These are phyloP conservation scores for Rhodeus uyekii DNA, from an alignment of 2,797 vertebrate genomes.

Conservation along the genomic window DNA sequence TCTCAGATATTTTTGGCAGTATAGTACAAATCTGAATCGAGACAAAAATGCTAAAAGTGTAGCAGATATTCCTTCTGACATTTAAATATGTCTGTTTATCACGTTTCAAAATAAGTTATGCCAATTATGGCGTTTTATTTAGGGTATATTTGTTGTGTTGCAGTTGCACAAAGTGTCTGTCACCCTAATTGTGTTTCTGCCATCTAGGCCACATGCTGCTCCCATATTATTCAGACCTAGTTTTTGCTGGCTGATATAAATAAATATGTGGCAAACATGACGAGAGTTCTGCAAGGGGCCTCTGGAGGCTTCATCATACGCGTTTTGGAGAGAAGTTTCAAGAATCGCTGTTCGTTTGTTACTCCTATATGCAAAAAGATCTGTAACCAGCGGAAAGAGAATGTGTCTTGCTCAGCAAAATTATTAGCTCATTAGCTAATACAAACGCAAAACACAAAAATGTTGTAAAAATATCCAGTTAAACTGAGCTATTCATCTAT, in stretches of 20 bases:
- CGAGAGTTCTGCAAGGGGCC: neutral
- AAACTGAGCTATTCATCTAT: neutral
- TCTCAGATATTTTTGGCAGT: neutral
- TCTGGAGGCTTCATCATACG: slow-evolving; percentile 1
- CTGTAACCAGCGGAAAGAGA: neutral
- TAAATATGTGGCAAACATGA: slow-evolving; percentile 36
- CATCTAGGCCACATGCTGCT: slow-evolving; percentile 23
- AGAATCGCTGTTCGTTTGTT: neutral
- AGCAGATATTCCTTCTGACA: neutral
- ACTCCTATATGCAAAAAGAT: neutral
- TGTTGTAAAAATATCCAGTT: too few relatives aligned
- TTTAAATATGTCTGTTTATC: neutral
- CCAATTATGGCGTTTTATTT: neutral
- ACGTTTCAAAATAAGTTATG: neutral
- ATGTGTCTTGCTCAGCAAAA: neutral
- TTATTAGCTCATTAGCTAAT: neutral
- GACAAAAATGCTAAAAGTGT: neutral
- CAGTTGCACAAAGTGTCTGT: neutral
- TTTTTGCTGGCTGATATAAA: slow-evolving; percentile 9
- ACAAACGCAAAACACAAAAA: too few relatives aligned
- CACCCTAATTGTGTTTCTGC: slow-evolving; percentile 24
- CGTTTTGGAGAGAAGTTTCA: neutral
- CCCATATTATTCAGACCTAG: slow-evolving; percentile 26
- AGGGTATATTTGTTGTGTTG: neutral
- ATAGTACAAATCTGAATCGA: neutral